Evolutionary conservation across 2,113 vertebrate species (phyloP).

Genomic region (Upupa epops): DNA sequence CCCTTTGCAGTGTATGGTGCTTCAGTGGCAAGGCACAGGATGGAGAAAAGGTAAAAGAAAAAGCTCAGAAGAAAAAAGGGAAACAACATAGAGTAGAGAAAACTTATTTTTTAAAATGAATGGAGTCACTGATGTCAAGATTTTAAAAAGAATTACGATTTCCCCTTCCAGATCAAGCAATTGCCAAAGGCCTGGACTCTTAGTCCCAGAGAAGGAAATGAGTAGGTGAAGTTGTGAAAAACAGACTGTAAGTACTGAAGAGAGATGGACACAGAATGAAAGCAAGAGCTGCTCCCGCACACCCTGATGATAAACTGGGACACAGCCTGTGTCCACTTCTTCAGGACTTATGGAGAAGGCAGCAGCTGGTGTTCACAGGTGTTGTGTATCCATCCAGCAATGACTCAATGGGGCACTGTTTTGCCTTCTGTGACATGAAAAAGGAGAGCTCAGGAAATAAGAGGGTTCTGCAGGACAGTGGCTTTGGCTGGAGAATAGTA

Average conservation of each 20-base stretch:
- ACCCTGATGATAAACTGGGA: fast-evolving
- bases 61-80: not conserved
- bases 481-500: not conserved
- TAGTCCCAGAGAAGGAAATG: not conserved
- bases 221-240: not conserved
- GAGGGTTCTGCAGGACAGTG: not conserved
- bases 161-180: not conserved
- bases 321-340: not conserved
- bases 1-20: not conserved
- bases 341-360: not conserved
- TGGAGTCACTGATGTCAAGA: not conserved
- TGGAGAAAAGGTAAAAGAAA: not conserved
- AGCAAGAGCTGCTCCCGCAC: not conserved
- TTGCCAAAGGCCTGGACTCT: not conserved
- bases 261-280: not conserved
- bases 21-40: not conserved
- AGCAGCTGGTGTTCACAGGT: not conserved
- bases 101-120: not conserved
- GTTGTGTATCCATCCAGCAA: not conserved
- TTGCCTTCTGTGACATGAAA: not conserved
- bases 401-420: fast-evolving
- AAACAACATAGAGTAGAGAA: not conserved
- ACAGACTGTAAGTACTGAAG: not conserved
- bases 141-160: not conserved
- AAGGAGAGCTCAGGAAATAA: not conserved